Evolutionary conservation across 30 jellyfish, hydroid and myxozoan species (phyloP).

Genomic region (Pseudorhiza aurosa): DNA sequence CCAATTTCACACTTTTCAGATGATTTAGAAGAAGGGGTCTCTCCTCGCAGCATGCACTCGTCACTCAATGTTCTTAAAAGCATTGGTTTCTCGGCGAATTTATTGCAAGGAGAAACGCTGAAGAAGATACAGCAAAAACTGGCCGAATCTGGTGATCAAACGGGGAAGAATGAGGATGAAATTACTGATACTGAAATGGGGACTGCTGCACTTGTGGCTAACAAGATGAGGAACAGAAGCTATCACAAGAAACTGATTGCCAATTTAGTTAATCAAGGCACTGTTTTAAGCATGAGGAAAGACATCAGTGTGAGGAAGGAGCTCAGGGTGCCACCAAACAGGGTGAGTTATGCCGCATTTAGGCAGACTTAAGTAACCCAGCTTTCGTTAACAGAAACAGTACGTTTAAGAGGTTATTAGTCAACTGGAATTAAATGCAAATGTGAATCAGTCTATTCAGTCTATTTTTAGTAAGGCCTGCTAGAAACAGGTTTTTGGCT

Average conservation of each 20-base stretch:
- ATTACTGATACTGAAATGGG: constrained; percentile 52
- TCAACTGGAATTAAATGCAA: too few species aligned
- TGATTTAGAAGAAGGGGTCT: constrained; percentile 15
- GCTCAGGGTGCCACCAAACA: constrained; percentile 75
- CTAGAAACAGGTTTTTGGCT: too few species aligned
- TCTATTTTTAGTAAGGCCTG: too few species aligned
- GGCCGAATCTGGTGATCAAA: constrained; percentile 13
- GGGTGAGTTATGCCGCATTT: constrained; percentile 66
- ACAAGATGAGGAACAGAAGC: constrained; percentile 43
- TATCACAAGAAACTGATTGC: constrained; percentile 52
- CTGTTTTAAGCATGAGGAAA: constrained; percentile 77
- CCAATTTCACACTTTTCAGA: too few species aligned
- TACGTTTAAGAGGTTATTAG: too few species aligned
- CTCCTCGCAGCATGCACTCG: constrained; percentile 64
- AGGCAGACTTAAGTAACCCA: too few species aligned
- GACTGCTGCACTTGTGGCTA: constrained; percentile 80
- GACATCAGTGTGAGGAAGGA: constrained; percentile 82
- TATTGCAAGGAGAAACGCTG: constrained; percentile 44
- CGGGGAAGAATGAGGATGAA: constrained; percentile 2
- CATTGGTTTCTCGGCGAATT: constrained; percentile 86
- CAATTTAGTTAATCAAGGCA: constrained; percentile 16
- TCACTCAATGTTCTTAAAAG: constrained; percentile 67
- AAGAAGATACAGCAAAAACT: constrained; percentile 52
- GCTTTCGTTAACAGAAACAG: too few species aligned
- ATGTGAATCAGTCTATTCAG: too few species aligned